These are phyloP conservation scores for Mastigias papua DNA, from an alignment of 30 jellyfish, hydroid and myxozoan species.

Conservation along the genomic window DNA sequence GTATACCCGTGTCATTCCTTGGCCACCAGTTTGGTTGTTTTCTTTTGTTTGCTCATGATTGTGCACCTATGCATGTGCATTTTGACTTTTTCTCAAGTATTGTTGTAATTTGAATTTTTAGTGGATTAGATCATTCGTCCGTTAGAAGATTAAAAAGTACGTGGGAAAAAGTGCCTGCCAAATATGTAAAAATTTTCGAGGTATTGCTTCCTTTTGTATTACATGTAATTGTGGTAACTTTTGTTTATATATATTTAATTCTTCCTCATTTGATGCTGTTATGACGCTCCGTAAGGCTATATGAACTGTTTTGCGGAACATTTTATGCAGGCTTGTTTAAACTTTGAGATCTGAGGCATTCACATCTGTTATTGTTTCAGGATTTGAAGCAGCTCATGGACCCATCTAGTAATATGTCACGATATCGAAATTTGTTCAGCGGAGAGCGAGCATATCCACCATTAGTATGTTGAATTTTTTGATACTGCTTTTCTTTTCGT, in stretches of 20 bases:
- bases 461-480: slow-evolving; percentile 60
- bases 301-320: no score
- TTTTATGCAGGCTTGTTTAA: no score
- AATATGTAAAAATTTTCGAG: slow-evolving; percentile 86
- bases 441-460: slow-evolving; percentile 99
- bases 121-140: slow-evolving; percentile 95
- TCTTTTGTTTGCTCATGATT: no score
- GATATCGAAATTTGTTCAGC: slow-evolving; percentile 89
- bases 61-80: no score
- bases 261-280: no score
- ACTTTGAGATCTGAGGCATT: no score
- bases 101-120: slow-evolving; percentile 4
- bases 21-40: no score
- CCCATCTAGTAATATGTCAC: slow-evolving; percentile 98
- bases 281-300: no score
- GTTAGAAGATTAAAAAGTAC: slow-evolving; percentile 86
- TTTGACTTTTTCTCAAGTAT: neutral
- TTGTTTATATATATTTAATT: no score
- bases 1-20: no score
- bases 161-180: slow-evolving; percentile 97
- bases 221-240: neutral
- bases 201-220: slow-evolving; percentile 33
- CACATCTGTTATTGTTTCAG: no score
- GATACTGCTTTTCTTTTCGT: neutral
- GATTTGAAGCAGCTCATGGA: slow-evolving; percentile 90